These are phyloP conservation scores for Agrilus mali DNA, from an alignment of 2,888 invertebrate species.

Conservation along the genomic window DNA sequence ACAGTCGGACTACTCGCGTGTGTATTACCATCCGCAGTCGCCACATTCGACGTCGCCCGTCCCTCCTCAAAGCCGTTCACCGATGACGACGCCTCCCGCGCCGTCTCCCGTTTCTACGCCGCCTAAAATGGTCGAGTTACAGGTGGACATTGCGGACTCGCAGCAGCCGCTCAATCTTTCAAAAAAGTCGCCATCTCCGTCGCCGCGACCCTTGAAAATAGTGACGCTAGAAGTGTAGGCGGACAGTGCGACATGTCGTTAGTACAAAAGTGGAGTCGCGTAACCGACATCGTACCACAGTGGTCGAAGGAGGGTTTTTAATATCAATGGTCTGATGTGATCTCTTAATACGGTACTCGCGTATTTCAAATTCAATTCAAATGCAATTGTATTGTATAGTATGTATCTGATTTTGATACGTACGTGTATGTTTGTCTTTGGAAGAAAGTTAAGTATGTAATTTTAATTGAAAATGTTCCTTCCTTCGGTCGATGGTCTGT, in stretches of 20 bases:
- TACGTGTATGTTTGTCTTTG: too few species aligned
- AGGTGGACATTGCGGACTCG: conserved; percentile 71
- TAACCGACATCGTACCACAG: neutral
- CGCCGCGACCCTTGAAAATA: conserved; percentile 47
- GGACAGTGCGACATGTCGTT: conserved; percentile 8
- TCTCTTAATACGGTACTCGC: conserved; percentile 2
- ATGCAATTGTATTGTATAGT: too few species aligned
- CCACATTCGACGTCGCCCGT: conserved; percentile 36
- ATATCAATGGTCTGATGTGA: neutral
- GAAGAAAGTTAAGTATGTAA: too few species aligned
- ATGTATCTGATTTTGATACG: too few species aligned
- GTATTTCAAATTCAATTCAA: conserved; percentile 7
- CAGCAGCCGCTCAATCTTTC: conserved; percentile 81
- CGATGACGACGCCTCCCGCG: conserved; percentile 35
- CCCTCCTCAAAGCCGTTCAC: conserved; percentile 29
- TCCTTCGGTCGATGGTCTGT: conserved; percentile 10
- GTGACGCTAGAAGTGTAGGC: conserved; percentile 32
- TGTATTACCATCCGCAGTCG: conserved; percentile 30
- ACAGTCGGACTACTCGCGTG: conserved; percentile 34
- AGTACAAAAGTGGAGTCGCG: conserved; percentile 23
- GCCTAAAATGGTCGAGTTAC: conserved; percentile 55
- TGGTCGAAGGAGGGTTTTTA: neutral
- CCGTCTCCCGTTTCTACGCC: conserved; percentile 31
- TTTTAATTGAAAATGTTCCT: too few species aligned
- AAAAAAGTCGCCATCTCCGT: conserved; percentile 69